Percentiles rank a stretch among this genome's conserved stretches.
Evolutionary conservation across 2,797 vertebrate species (phyloP).

Genomic region (Fringilla coelebs): DNA sequence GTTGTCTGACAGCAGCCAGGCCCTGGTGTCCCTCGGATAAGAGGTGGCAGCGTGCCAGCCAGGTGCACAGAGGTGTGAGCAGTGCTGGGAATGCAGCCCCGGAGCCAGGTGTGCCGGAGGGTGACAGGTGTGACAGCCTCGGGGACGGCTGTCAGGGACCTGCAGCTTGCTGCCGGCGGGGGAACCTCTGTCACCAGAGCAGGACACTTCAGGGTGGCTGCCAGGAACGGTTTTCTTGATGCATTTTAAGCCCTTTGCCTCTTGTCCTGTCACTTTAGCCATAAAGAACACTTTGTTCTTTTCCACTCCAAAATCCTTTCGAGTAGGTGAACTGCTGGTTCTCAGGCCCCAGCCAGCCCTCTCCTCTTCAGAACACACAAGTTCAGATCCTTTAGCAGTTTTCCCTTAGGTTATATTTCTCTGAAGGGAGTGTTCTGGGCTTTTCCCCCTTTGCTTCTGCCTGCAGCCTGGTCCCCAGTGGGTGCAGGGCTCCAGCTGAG

Average conservation of each 20-base stretch:
- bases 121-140: not conserved
- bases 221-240: not conserved
- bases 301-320: not conserved
- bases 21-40: fast-evolving
- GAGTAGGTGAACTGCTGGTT: not conserved
- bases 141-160: fast-evolving
- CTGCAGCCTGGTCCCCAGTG: not conserved
- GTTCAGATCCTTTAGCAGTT: not conserved
- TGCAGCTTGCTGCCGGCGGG: not conserved
- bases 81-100: too few species aligned
- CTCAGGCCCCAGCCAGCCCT: not conserved
- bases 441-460: not conserved
- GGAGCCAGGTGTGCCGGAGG: not conserved
- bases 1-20: not conserved
- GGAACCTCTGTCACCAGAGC: not conserved
- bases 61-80: too few species aligned
- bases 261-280: not conserved
- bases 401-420: not conserved
- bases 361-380: not conserved
- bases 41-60: not conserved
- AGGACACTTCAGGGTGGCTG: not conserved
- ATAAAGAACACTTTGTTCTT: not conserved
- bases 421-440: not conserved
- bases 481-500: not conserved
- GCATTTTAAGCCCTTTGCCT: not conserved